phyloP scores from a whole-genome alignment of 2,113 vertebrate species.

The Ifrita kowaldi region DNA sequence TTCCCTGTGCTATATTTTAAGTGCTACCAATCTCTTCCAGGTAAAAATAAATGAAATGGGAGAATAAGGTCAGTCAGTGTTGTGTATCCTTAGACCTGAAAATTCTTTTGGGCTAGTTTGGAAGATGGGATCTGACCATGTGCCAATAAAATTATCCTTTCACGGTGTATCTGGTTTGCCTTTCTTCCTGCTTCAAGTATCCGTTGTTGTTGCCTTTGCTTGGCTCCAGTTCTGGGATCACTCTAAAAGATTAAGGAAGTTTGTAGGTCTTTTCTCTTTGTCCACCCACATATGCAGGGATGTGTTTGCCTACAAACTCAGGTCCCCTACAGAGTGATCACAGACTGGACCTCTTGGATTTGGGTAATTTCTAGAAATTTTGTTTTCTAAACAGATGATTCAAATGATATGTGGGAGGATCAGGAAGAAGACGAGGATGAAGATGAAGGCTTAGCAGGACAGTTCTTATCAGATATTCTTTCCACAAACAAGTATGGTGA shows the following conservation, averaged over 20 bases:
- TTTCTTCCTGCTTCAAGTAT: background rate
- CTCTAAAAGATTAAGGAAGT: background rate
- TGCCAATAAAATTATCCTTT: background rate
- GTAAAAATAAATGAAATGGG: background rate
- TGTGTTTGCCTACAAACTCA: background rate
- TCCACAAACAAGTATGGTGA: slow-evolving; percentile 94
- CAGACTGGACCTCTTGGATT: background rate
- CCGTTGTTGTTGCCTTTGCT: background rate
- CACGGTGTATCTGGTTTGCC: background rate
- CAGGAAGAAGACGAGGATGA: slow-evolving; percentile 86
- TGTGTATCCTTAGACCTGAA: background rate
- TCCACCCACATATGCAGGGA: background rate
- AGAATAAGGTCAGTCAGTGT: background rate
- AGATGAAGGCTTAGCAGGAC: slow-evolving; percentile 89
- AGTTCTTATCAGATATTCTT: slow-evolving; percentile 94
- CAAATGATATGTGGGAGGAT: slow-evolving; percentile 95
- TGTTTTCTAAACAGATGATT: slow-evolving; percentile 74
- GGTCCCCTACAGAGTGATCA: background rate
- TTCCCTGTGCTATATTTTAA: background rate
- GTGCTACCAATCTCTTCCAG: background rate
- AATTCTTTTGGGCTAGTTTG: background rate
- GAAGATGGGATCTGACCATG: background rate
- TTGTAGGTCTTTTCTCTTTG: background rate
- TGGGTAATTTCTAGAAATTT: background rate
- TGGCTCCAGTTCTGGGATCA: background rate